Evolutionary conservation across 2,113 vertebrate genomes (phyloP), one percentile per base, ranked within the genome.

Genomic region (Nanorana parkeri): DNA sequence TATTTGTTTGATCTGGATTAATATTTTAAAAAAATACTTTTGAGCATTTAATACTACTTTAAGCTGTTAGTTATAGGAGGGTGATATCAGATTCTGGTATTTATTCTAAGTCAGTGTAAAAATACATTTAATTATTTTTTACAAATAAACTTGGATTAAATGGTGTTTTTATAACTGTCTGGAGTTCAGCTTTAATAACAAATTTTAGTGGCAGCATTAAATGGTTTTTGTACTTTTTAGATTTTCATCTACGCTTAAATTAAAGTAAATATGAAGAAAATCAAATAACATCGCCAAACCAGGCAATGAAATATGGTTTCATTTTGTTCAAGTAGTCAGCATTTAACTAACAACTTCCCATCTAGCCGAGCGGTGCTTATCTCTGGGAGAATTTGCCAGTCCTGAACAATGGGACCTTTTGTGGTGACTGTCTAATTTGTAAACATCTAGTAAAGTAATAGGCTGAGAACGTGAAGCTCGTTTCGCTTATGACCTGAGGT

Each of bases 401-500:
- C 63, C 21, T 51, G 52, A 83, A 83, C 80, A 83, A 83, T 76
- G 80, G 65, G 76, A 15, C 63, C 80, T 83, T 83, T 83, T 83
- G 80, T 83, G 72, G 71, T 17, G 29, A 68, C 63, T 61, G 17
- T 76, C 21, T 83, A 76, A 83, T 83, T 83, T 83, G 80, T 83
- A 83, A 83, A 83, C 80, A 83, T 83, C 72, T 60, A 83, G 80
- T 76, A 83, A 83, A 83, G 47, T 67, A 83, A 83, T 83, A 83
- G 80, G 32, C 80, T 83, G 80, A 83, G 80, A 83, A 83, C 80
- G 63, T 64, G 58, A 60, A 83, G 80, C 80, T 83, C 80, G 36
- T 68, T 83, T 68, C 47, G 80, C 80, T 55, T 83, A 83, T 83
- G 80, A 83, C 80, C 80, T 51, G 80, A 83, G 80, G 80, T 83